These are phyloP conservation scores for Drosophila equinoxialis DNA, from an alignment of 1,140 invertebrate genomes.

Conservation along the genomic window DNA sequence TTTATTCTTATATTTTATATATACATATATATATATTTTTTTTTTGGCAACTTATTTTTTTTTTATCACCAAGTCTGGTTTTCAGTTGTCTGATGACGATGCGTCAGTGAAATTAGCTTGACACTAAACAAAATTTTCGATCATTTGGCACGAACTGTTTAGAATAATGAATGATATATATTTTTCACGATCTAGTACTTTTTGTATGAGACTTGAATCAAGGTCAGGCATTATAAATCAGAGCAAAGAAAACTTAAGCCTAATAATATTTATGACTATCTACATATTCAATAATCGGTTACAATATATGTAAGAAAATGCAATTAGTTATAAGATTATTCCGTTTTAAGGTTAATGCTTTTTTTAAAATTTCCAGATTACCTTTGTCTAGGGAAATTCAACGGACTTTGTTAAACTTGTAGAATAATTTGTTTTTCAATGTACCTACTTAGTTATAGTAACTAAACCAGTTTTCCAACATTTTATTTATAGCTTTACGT, in stretches of 20 bases:
- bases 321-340: too few species aligned
- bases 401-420: too few species aligned
- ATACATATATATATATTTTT: too few species aligned
- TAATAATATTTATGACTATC: neutral
- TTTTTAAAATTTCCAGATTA: too few species aligned
- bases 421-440: too few species aligned
- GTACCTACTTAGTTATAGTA: too few species aligned
- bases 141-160: slow-evolving; percentile 59
- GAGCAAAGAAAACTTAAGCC: neutral
- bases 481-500: too few species aligned
- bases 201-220: slow-evolving; percentile 21
- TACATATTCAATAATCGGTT: too few species aligned
- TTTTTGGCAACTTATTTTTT: neutral
- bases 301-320: too few species aligned
- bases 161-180: slow-evolving; percentile 34
- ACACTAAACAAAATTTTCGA: slow-evolving; percentile 43
- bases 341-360: too few species aligned
- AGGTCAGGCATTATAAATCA: slow-evolving; percentile 18
- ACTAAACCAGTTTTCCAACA: too few species aligned
- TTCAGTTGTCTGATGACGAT: slow-evolving; percentile 38
- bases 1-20: slow-evolving; percentile 15
- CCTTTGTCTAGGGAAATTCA: too few species aligned
- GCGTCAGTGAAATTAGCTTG: slow-evolving; percentile 53
- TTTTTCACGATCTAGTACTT: slow-evolving; percentile 26
- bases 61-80: slow-evolving; percentile 34